These are phyloP conservation scores for Falco biarmicus DNA, from an alignment of 2,797 vertebrate genomes.

Conservation along the genomic window DNA sequence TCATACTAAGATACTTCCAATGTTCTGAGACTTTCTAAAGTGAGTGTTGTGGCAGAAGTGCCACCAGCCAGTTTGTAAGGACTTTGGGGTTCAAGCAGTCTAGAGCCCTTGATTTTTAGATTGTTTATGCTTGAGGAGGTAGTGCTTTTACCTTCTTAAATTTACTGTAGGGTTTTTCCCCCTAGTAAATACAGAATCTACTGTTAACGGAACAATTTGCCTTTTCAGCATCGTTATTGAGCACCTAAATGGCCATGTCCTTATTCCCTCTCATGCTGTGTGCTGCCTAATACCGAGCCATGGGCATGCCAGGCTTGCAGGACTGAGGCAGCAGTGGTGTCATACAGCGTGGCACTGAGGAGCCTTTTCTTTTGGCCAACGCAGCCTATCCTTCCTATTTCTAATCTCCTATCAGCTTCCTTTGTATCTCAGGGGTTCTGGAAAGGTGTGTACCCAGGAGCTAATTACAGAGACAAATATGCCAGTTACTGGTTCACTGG, in stretches of 20 bases:
- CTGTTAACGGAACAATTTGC: neutral
- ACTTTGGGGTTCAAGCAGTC: neutral
- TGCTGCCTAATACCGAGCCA: neutral
- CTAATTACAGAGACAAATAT: slow-evolving; percentile 9
- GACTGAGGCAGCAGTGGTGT: neutral
- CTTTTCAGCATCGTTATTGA: neutral
- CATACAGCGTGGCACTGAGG: fast-evolving
- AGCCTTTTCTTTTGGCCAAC: neutral
- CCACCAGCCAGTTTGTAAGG: neutral
- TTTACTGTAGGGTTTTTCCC: neutral
- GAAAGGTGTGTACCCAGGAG: neutral
- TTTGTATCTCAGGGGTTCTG: neutral
- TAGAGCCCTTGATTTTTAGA: neutral
- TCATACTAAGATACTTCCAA: neutral
- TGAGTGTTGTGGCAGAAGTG: neutral
- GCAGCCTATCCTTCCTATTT: neutral
- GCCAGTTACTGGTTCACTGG: slow-evolving; percentile 1
- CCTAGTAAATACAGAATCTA: neutral
- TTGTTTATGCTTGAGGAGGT: neutral
- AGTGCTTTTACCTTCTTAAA: neutral
- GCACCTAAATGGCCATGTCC: neutral
- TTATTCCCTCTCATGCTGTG: neutral
- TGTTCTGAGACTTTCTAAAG: neutral
- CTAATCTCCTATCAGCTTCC: neutral
- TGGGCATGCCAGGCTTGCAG: neutral